Percentiles rank a stretch among this genome's conserved stretches.
Evolutionary conservation across 2,888 invertebrate genomes (phyloP).

Genomic region (Spodoptera picta): DNA sequence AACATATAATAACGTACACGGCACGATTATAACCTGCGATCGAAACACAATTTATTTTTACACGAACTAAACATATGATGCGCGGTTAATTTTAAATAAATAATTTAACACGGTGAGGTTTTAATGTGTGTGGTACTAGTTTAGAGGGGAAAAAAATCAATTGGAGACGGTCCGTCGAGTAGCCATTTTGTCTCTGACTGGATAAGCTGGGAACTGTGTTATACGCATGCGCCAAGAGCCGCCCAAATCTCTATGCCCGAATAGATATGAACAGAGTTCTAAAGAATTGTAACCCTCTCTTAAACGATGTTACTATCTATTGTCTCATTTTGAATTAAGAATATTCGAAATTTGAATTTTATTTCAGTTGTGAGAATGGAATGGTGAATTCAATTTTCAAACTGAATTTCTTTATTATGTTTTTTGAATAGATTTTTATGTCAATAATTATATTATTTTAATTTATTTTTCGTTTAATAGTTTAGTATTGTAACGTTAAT

Average conservation of each 20-base stretch:
- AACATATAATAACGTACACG: constrained; percentile 53
- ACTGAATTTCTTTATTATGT: not conserved
- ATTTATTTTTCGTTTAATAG: not conserved
- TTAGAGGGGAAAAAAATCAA: constrained; percentile 82
- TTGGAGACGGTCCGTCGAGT: constrained; percentile 73
- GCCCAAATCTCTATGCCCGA: constrained; percentile 65
- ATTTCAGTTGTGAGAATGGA: not conserved
- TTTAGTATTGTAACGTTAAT: no score
- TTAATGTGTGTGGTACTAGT: constrained; percentile 62
- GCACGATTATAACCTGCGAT: constrained; percentile 47
- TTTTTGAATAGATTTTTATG: no score
- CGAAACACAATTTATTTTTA: constrained; percentile 53
- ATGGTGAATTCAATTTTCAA: not conserved
- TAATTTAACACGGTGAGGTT: constrained; percentile 52
- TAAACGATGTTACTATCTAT: constrained; percentile 41
- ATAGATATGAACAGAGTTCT: constrained; percentile 41
- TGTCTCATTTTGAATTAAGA: constrained; percentile 8
- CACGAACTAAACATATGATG: constrained; percentile 46
- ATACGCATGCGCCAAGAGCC: constrained; percentile 76
- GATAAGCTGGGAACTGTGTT: constrained; percentile 66
- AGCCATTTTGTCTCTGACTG: constrained; percentile 82
- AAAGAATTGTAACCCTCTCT: constrained; percentile 38
- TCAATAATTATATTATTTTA: not conserved
- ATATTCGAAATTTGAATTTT: not conserved
- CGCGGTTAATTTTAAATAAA: constrained; percentile 60